A percentile compares a stretch with the other conserved stretches of the same genome.
Conservation (phyloP, 2,113 vertebrate species). For the Panurus biarmicus region DNA sequence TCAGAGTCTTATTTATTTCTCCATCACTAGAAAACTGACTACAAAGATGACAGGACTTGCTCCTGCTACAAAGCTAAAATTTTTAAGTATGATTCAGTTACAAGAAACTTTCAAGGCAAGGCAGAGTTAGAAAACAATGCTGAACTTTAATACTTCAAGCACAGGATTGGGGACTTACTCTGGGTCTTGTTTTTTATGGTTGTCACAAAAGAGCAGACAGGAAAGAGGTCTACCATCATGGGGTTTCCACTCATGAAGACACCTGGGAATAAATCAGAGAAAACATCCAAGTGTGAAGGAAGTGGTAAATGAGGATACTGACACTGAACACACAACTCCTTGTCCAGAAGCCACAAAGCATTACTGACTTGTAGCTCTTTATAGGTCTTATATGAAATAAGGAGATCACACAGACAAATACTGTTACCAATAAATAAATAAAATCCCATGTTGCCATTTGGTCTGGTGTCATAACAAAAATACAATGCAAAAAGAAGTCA, state of each 20-base stretch:
- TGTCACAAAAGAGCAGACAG: constrained; percentile 96
- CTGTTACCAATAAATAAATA: neutral
- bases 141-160: neutral
- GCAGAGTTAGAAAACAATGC: neutral
- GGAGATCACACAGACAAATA: neutral
- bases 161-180: constrained; percentile 76
- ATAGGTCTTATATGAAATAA: neutral
- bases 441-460: neutral
- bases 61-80: neutral
- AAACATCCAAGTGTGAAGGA: neutral
- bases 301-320: neutral
- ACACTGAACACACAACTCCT: neutral
- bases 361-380: neutral
- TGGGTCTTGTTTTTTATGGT: constrained; percentile 97
- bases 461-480: neutral
- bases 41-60: neutral
- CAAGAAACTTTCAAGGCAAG: neutral
- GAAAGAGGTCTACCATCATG: constrained; percentile 90
- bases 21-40: neutral
- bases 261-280: constrained; percentile 68
- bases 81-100: neutral
- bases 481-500: neutral
- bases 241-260: constrained; percentile 93
- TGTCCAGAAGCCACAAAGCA: neutral
- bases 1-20: neutral